phyloP scores from a whole-genome alignment of 2,797 vertebrate genomes.

The Platalea minor region DNA sequence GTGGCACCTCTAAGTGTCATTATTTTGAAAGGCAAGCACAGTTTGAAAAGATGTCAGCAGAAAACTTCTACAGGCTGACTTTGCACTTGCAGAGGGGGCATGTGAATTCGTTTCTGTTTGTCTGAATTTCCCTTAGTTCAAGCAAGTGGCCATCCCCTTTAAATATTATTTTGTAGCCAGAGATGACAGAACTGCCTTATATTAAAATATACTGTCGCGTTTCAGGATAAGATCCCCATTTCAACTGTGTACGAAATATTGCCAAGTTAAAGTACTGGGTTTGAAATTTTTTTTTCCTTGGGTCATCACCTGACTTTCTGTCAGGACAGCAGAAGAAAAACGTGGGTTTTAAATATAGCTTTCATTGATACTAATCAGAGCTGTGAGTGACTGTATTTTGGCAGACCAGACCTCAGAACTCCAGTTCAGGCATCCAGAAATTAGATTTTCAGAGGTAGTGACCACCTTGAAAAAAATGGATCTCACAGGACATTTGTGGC shows the following conservation, averaged over 20 bases:
- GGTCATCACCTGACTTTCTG: neutral
- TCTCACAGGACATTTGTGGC: neutral
- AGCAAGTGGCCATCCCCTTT: neutral
- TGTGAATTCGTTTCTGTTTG: neutral
- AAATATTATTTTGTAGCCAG: neutral
- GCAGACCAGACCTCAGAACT: neutral
- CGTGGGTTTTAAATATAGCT: neutral
- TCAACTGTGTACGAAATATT: neutral
- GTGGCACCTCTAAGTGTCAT: neutral
- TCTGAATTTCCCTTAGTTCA: neutral
- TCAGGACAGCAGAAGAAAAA: neutral
- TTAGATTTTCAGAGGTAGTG: neutral
- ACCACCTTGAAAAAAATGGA: neutral
- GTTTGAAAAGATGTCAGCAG: neutral
- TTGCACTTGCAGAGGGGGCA: neutral
- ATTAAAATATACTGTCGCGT: neutral
- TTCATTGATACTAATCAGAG: neutral
- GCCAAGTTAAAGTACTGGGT: neutral
- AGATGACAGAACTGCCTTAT: neutral
- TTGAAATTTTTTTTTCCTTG: neutral
- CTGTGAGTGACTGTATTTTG: neutral
- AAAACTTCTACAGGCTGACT: neutral
- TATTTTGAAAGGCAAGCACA: neutral
- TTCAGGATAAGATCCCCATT: neutral
- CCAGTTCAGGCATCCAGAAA: neutral